A percentile compares a stretch with the other conserved stretches of the same genome.
Conservation (phyloP, 1,140 invertebrate species). For the Neodiprion virginianus region DNA sequence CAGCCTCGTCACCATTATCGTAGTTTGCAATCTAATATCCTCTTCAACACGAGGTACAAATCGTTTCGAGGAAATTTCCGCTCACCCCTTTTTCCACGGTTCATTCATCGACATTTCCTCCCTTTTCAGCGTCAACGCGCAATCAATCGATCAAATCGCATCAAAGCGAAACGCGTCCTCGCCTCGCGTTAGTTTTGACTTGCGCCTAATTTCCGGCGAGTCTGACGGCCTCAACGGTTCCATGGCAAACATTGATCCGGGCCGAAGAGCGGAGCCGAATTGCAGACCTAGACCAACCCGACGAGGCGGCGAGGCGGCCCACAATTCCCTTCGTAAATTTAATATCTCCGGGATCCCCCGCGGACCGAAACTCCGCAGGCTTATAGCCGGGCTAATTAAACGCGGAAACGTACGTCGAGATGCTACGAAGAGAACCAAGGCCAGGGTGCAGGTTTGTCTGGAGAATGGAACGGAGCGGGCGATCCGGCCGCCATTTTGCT, state of each 20-base stretch:
- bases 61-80: background rate
- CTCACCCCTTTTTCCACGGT: background rate
- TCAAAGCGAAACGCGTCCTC: too few species aligned
- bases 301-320: background rate
- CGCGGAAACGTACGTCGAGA: background rate
- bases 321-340: background rate
- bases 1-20: background rate
- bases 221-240: background rate
- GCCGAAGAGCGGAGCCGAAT: background rate
- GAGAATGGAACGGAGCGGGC: background rate
- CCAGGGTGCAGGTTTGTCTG: background rate
- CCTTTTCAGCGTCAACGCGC: background rate
- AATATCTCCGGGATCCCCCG: background rate
- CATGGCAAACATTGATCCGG: slow-evolving; percentile 2
- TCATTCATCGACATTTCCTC: background rate
- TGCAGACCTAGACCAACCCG: background rate
- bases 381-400: slow-evolving; percentile 2
- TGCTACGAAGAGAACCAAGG: too few species aligned
- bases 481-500: background rate
- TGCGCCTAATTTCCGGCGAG: background rate
- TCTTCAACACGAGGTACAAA: background rate
- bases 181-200: background rate
- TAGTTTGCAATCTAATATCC: too few species aligned
- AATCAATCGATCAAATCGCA: too few species aligned
- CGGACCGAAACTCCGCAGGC: background rate